Evolutionary conservation across 2,113 vertebrate species (phyloP).

Genomic region (Cheilinus undulatus): DNA sequence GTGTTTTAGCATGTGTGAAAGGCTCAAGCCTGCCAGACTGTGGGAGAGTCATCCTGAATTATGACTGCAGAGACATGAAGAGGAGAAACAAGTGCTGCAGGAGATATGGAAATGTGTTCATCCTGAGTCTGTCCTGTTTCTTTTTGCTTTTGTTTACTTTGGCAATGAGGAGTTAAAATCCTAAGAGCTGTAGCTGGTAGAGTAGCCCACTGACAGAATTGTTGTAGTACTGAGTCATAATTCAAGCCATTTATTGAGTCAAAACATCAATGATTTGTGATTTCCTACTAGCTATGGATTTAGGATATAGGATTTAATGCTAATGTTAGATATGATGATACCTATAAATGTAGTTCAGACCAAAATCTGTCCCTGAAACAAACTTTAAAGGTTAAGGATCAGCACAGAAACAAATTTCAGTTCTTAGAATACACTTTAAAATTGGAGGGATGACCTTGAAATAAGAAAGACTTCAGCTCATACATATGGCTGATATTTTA

Average conservation of each 20-base stretch:
- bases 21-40: slow-evolving; percentile 49
- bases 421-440: too few species aligned
- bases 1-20: slow-evolving; percentile 66
- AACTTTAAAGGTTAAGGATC: too few species aligned
- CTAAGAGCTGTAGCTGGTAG: neutral
- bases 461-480: too few species aligned
- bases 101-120: slow-evolving; percentile 56
- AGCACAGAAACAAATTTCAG: too few species aligned
- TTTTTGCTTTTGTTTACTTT: slow-evolving; percentile 20
- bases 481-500: too few species aligned
- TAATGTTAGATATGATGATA: too few species aligned
- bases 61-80: slow-evolving; percentile 50
- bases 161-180: slow-evolving; percentile 15
- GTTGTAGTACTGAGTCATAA: neutral
- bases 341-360: too few species aligned
- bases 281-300: too few species aligned
- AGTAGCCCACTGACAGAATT: slow-evolving; percentile 7
- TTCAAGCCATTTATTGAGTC: neutral
- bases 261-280: too few species aligned
- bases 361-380: too few species aligned
- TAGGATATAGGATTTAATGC: too few species aligned
- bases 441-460: too few species aligned
- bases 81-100: slow-evolving; percentile 36
- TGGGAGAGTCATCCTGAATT: slow-evolving; percentile 39
- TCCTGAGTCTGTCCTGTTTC: neutral